Evolutionary conservation across 2,113 vertebrate species (phyloP).

Genomic region (Ia io): DNA sequence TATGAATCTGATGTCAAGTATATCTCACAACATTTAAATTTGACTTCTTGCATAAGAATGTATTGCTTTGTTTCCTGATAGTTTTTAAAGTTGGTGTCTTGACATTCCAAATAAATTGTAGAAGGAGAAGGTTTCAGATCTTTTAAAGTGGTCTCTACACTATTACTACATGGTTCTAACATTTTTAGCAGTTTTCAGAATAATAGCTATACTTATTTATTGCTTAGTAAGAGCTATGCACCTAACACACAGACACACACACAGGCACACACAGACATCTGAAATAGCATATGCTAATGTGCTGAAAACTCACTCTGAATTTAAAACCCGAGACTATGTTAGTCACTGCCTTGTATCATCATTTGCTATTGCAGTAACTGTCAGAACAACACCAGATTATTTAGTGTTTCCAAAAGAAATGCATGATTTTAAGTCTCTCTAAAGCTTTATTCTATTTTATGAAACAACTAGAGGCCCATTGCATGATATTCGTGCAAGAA

Average conservation of each 20-base stretch:
- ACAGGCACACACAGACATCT: not conserved
- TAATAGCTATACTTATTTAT: not conserved
- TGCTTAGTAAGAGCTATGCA: not conserved
- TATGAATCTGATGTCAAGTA: not conserved
- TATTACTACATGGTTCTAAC: not conserved
- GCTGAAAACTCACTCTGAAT: not conserved
- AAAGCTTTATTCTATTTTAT: slow-evolving; percentile 46
- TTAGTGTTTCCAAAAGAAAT: not conserved
- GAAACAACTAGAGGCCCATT: too few relatives aligned
- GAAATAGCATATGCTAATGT: not conserved
- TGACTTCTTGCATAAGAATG: not conserved
- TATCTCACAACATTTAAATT: not conserved
- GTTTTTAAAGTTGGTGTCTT: not conserved
- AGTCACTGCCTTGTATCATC: not conserved
- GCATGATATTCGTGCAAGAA: too few relatives aligned
- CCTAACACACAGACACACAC: not conserved
- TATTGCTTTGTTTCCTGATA: not conserved
- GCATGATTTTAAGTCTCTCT: slow-evolving; percentile 21
- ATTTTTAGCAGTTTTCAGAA: not conserved
- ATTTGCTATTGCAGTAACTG: not conserved
- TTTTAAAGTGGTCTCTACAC: not conserved
- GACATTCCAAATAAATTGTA: not conserved
- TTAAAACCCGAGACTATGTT: not conserved
- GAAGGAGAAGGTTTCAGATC: not conserved
- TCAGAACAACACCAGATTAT: not conserved